Evolutionary conservation across 2,113 vertebrate genomes (phyloP).

Genomic region (Misgurnus anguillicaudatus): DNA sequence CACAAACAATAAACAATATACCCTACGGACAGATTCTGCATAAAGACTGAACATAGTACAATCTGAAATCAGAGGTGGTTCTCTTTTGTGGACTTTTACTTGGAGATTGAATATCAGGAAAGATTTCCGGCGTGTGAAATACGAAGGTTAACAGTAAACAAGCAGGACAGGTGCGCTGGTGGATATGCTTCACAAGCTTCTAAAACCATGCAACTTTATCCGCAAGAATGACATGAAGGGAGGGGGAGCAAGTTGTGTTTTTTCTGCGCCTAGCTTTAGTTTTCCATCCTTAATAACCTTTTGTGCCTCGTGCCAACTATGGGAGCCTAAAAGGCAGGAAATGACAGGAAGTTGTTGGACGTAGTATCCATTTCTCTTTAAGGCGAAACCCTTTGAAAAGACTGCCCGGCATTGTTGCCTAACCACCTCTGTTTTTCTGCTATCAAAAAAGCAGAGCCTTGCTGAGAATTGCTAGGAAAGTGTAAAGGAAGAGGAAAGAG

Average conservation of each 20-base stretch:
- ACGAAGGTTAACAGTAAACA: slow-evolving; percentile 20
- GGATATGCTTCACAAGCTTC: slow-evolving; percentile 29
- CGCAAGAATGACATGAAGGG: slow-evolving; percentile 15
- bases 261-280: slow-evolving; percentile 8
- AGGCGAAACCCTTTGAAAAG: slow-evolving; percentile 61
- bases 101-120: background rate
- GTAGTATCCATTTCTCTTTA: slow-evolving; percentile 80
- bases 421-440: slow-evolving; percentile 8
- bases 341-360: slow-evolving; percentile 83
- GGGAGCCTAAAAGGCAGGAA: slow-evolving; percentile 72
- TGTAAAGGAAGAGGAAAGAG: background rate
- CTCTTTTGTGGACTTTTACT: background rate
- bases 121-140: slow-evolving; percentile 32
- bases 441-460: slow-evolving; percentile 50
- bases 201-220: slow-evolving; percentile 23
- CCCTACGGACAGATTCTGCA: background rate
- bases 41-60: background rate
- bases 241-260: slow-evolving; percentile 11
- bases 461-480: slow-evolving; percentile 56
- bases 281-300: slow-evolving; percentile 48
- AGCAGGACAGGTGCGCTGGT: slow-evolving; percentile 20
- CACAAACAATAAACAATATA: background rate
- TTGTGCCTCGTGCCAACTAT: slow-evolving; percentile 52
- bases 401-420: slow-evolving; percentile 51
- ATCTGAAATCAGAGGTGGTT: slow-evolving; percentile 1